phyloP scores from a whole-genome alignment of 2,113 vertebrate genomes.

The Paraplagusia blochii region DNA sequence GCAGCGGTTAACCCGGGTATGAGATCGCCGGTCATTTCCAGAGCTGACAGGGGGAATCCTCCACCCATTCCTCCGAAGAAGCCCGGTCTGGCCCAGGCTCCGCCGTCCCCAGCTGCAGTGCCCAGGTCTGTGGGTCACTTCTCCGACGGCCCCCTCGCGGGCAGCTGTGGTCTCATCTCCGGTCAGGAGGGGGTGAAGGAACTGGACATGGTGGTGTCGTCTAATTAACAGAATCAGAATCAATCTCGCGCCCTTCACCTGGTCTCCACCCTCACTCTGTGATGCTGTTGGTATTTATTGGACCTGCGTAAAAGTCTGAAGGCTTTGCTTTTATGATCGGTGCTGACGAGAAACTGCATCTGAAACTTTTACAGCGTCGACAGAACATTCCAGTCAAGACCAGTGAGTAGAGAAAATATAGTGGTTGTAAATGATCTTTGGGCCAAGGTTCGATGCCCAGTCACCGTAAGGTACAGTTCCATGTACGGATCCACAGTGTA shows the following conservation, averaged over 20 bases:
- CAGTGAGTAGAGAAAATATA: slow-evolving; percentile 8
- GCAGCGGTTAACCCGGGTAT: slow-evolving; percentile 81
- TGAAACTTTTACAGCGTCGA: slow-evolving; percentile 13
- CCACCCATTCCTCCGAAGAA: slow-evolving; percentile 97
- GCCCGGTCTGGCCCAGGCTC: slow-evolving; percentile 86
- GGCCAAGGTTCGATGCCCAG: slow-evolving; percentile 12
- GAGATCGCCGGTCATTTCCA: slow-evolving; percentile 86
- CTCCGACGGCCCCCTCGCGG: slow-evolving; percentile 70
- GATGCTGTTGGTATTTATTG: slow-evolving; percentile 55
- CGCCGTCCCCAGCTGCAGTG: slow-evolving; percentile 73
- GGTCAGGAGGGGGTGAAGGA: slow-evolving; percentile 85
- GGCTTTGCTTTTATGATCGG: neutral
- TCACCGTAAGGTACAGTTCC: slow-evolving; percentile 15
- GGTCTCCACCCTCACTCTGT: slow-evolving; percentile 43
- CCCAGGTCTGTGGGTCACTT: slow-evolving; percentile 74
- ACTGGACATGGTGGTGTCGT: slow-evolving; percentile 86
- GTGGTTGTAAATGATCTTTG: slow-evolving; percentile 4
- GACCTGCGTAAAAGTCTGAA: slow-evolving; percentile 4
- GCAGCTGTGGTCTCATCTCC: slow-evolving; percentile 79
- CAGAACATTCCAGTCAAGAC: slow-evolving; percentile 1
- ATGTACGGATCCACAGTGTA: slow-evolving; percentile 12
- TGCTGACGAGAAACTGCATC: slow-evolving; percentile 21
- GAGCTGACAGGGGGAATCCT: slow-evolving; percentile 89
- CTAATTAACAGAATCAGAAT: slow-evolving; percentile 70
- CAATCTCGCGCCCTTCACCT: no score